Evolutionary conservation across 1,140 invertebrate genomes (phyloP).

Genomic region (Panagrolaimus sp.): DNA sequence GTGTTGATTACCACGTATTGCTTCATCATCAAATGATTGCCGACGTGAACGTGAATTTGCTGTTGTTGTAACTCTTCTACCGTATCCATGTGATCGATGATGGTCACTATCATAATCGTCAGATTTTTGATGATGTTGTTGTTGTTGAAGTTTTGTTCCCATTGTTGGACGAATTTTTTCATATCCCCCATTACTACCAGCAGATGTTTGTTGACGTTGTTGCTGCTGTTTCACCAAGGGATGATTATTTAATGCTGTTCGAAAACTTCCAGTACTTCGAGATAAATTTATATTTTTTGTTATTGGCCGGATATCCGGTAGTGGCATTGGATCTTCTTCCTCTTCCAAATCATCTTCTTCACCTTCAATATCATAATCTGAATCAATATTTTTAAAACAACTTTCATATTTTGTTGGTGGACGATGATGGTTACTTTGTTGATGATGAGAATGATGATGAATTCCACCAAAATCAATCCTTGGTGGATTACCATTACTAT

Average conservation of each 20-base stretch:
- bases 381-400: conserved; percentile 1
- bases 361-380: neutral
- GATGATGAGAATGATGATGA: neutral
- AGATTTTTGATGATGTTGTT: neutral
- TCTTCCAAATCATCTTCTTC: neutral
- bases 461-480: neutral
- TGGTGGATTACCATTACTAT: neutral
- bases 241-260: neutral
- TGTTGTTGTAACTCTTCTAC: no score
- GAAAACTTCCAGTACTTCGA: no score
- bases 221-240: neutral
- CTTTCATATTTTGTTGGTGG: neutral
- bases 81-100: neutral
- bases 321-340: neutral
- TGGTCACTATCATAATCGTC: neutral
- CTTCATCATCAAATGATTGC: neutral
- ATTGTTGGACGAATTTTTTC: neutral
- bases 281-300: no score
- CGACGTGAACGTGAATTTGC: neutral
- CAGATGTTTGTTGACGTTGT: neutral
- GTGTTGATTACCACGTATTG: no score
- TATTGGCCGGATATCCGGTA: neutral
- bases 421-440: neutral
- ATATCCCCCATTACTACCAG: no score
- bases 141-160: neutral